These are phyloP conservation scores for Eptatretus atami DNA, from an alignment of 2,797 vertebrate genomes.

Conservation along the genomic window DNA sequence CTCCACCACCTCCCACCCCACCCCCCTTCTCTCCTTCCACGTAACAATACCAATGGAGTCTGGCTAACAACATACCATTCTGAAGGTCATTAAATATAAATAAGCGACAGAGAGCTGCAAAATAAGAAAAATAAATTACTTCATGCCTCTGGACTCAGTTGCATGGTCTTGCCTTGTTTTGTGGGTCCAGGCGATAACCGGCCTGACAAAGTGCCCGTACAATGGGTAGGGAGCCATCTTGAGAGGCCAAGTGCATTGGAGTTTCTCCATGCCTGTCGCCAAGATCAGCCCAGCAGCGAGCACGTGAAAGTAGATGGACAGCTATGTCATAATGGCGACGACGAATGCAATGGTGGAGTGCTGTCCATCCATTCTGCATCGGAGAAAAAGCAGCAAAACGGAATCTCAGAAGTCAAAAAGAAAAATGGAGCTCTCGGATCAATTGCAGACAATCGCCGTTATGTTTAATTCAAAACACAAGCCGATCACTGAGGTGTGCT, in stretches of 20 bases:
- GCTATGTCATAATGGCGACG: slow-evolving; percentile 72
- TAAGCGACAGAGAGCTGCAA: background rate
- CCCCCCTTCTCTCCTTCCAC: too few relatives aligned
- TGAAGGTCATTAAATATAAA: background rate
- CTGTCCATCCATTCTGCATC: slow-evolving; percentile 56
- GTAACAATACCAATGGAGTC: background rate
- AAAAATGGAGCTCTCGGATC: too few relatives aligned
- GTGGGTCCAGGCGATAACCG: slow-evolving; percentile 36
- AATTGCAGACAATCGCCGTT: too few relatives aligned
- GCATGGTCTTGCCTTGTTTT: slow-evolving; percentile 38
- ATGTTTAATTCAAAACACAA: too few relatives aligned
- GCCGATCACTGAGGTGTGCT: too few relatives aligned
- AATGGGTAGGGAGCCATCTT: slow-evolving; percentile 50
- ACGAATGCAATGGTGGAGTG: slow-evolving; percentile 62
- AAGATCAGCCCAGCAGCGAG: slow-evolving; percentile 30
- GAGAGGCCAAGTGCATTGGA: slow-evolving; percentile 63
- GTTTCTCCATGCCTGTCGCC: slow-evolving; percentile 81
- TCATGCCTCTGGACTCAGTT: too few relatives aligned
- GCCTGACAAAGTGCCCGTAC: slow-evolving; percentile 37
- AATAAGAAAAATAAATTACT: background rate
- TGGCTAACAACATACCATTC: background rate
- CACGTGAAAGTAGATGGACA: slow-evolving; percentile 37
- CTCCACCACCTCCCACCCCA: too few relatives aligned
- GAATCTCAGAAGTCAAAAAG: too few relatives aligned
- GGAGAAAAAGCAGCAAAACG: slow-evolving; percentile 8